phyloP scores from a whole-genome alignment of 2,888 invertebrate genomes.

The Mythimna pallens region DNA sequence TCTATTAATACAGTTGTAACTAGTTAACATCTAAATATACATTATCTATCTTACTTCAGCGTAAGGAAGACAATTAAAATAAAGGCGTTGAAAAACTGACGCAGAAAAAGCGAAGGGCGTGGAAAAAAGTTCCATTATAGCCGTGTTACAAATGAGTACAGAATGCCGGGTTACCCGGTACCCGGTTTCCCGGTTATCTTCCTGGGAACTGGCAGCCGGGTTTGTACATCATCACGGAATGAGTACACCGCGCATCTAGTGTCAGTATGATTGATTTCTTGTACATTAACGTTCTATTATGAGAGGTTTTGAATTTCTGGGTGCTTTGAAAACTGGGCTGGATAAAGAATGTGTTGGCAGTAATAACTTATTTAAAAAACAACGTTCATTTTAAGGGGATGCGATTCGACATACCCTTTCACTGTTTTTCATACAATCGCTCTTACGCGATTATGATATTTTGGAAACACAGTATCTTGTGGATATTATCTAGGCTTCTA shows the following conservation, averaged over 20 bases:
- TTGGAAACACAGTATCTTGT: no score
- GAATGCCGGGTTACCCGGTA: slow-evolving; percentile 73
- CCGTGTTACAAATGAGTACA: slow-evolving; percentile 86
- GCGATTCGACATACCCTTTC: no score
- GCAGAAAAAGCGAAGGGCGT: slow-evolving; percentile 83
- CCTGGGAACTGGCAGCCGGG: slow-evolving; percentile 74
- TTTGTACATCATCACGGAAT: slow-evolving; percentile 63
- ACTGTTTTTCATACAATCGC: no score
- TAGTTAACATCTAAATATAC: slow-evolving; percentile 21
- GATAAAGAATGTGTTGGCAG: slow-evolving; percentile 7
- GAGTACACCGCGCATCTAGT: slow-evolving; percentile 53
- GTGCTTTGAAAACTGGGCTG: slow-evolving; percentile 24
- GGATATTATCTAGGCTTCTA: no score
- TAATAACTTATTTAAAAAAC: slow-evolving; percentile 11
- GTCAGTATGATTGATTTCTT: slow-evolving; percentile 66
- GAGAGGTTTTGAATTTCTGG: slow-evolving; percentile 29
- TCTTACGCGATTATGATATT: no score
- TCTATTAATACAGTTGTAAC: not conserved
- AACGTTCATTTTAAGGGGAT: no score
- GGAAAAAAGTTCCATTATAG: slow-evolving; percentile 85
- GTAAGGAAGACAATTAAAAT: slow-evolving; percentile 85
- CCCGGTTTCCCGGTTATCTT: slow-evolving; percentile 78
- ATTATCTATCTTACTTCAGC: slow-evolving; percentile 57
- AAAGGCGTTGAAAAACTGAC: slow-evolving; percentile 81
- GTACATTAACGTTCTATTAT: slow-evolving; percentile 55